These are phyloP conservation scores for Archaeoteleia sp. DNA, from an alignment of 2,888 invertebrate genomes.

Conservation along the genomic window DNA sequence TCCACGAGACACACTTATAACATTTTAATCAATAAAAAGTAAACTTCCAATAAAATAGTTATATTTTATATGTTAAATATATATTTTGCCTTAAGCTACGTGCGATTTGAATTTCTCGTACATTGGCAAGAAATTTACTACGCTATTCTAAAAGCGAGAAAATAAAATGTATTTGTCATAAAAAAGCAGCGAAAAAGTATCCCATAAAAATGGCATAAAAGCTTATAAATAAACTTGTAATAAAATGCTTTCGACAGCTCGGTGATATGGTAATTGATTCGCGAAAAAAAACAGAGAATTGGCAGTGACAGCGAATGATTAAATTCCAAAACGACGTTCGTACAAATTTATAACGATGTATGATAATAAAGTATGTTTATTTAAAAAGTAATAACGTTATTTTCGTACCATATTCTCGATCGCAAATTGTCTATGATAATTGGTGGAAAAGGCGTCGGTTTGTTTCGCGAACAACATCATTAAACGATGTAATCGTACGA, in stretches of 20 bases:
- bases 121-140: conserved; percentile 36
- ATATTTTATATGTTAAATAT: too few relatives aligned
- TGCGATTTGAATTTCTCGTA: conserved; percentile 39
- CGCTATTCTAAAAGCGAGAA: conserved; percentile 28
- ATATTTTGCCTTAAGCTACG: conserved; percentile 17
- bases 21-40: too few relatives aligned
- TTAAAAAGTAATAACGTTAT: too few relatives aligned
- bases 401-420: too few relatives aligned
- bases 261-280: conserved; percentile 43
- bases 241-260: conserved; percentile 40
- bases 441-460: not conserved
- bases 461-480: not conserved
- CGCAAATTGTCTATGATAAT: too few relatives aligned
- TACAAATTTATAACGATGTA: too few relatives aligned
- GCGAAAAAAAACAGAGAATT: too few relatives aligned
- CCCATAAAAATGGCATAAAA: conserved; percentile 34
- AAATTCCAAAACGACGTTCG: too few relatives aligned
- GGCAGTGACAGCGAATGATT: too few relatives aligned
- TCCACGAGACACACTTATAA: too few relatives aligned
- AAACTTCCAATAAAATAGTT: too few relatives aligned
- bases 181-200: conserved; percentile 33
- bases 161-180: conserved; percentile 34
- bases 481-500: not conserved
- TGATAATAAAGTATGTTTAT: too few relatives aligned
- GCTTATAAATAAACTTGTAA: conserved; percentile 36